A percentile compares a stretch with the other conserved stretches of the same genome.
Conservation (phyloP, 2,113 vertebrate species). For the Uria lomvia region DNA sequence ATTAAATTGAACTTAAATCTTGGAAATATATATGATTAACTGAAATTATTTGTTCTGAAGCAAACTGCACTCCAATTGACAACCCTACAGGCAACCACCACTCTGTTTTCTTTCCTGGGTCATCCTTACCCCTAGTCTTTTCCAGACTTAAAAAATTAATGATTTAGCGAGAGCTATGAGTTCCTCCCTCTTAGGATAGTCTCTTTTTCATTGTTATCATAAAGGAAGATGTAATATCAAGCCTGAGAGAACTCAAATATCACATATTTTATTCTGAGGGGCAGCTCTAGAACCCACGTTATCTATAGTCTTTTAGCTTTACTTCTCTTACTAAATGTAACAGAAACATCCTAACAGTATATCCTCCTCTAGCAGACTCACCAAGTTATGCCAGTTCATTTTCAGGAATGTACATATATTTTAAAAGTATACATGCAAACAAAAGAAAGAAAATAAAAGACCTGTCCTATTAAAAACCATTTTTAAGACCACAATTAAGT, state of each 20-base stretch:
- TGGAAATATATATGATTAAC: not conserved
- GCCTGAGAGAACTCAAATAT: not conserved
- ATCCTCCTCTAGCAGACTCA: not conserved
- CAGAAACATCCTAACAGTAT: not conserved
- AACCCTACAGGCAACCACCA: not conserved
- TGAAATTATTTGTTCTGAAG: not conserved
- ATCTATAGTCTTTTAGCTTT: not conserved
- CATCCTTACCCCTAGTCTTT: not conserved
- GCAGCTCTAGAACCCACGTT: not conserved
- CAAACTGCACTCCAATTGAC: not conserved
- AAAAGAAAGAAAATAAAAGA: not conserved
- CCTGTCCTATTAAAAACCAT: not conserved
- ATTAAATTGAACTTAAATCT: not conserved
- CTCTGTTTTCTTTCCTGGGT: not conserved
- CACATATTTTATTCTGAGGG: not conserved
- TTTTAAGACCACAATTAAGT: not conserved
- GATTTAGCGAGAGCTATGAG: not conserved
- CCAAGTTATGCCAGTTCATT: not conserved
- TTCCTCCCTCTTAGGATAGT: not conserved
- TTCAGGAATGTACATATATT: not conserved
- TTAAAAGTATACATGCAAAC: not conserved
- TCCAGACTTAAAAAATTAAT: not conserved
- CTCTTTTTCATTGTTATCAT: not conserved
- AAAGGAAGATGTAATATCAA: not conserved
- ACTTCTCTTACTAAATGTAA: not conserved